These are phyloP conservation scores for Halcyon malimbica DNA, from an alignment of 2,113 vertebrate genomes.

Conservation along the genomic window DNA sequence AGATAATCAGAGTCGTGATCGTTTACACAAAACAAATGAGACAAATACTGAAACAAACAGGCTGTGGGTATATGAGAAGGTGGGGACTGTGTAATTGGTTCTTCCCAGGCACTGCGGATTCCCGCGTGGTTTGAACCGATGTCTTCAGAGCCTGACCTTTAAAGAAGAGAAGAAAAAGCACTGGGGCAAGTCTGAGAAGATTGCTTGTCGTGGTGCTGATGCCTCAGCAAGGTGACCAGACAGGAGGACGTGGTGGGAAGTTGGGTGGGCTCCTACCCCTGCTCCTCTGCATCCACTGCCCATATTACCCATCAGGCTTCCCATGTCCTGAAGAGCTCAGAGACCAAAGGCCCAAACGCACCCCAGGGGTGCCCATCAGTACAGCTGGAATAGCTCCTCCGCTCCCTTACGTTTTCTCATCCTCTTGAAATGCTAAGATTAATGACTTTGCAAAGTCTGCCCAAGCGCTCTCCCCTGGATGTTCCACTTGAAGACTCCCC, in stretches of 20 bases:
- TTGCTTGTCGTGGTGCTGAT: neutral
- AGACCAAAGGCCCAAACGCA: neutral
- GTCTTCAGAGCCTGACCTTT: neutral
- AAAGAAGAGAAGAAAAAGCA: neutral
- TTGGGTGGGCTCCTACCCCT: neutral
- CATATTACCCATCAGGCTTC: neutral
- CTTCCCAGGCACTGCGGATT: neutral
- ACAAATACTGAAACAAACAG: conserved; percentile 31
- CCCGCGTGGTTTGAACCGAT: neutral
- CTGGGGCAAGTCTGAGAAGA: neutral
- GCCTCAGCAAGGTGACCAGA: neutral
- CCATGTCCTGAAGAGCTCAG: neutral
- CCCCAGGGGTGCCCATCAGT: no score
- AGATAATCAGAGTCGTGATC: neutral
- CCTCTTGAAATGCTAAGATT: neutral
- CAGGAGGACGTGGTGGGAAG: neutral
- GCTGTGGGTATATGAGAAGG: neutral
- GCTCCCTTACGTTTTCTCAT: neutral
- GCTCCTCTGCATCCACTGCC: neutral
- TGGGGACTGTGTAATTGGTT: neutral
- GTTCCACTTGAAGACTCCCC: neutral
- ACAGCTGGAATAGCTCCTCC: neutral
- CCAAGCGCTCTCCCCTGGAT: neutral
- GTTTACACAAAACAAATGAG: neutral
- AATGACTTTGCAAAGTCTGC: neutral